Base-by-base conservation (phyloP, 2,797 vertebrate species). In the Amblyraja radiata region DNA sequence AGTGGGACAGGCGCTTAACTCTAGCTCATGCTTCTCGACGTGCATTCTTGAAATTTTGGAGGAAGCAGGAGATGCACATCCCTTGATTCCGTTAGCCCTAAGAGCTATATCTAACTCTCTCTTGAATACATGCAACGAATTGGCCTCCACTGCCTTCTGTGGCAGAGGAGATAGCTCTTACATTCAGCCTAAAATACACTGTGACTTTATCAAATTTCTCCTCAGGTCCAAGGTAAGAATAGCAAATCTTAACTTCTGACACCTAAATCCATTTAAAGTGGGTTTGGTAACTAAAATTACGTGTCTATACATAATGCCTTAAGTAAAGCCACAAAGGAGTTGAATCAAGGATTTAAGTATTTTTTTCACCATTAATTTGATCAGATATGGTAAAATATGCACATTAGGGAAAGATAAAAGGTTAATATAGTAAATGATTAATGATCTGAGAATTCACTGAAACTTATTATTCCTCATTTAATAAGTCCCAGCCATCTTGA, bases 391-490 rank as follows among this genome's bases (percentile, higher is more conserved):
- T n/a, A 36, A 88, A 88, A 88, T 68, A 88, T 88, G n/a, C 61
- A 88, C 14, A 36, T 7, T 68, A 9, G n/a, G 84, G 1, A 65
- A 68, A 88, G n/a, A 68, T 88, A 36, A 68, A 86, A 86, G 61
- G 7, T n/a, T 88, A 88, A 65, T 88, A 68, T 68, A 36, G 63
- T 68, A 18, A 88, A 36, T 88, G 63, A 88, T 32, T 88, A 88
- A 88, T 88, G 61, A 68, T 88, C 7, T 65, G 61, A 86, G 58
- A 61, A 65, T 86, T 86, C 83, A 86, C 61, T 86, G 61, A 88
- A n/a, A 58, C 32, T 21, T 32, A 36, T 68, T 88, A 68, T 88
- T 88, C 84, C 61, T 63, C 58, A 86, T 32, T 14, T 86, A 86
- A 68, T 88, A 36, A 68, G 65, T 36, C 63, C 6, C 16, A 36